Conservation (phyloP, 2,888 invertebrate species). For the Himalopsyche tibetana region DNA sequence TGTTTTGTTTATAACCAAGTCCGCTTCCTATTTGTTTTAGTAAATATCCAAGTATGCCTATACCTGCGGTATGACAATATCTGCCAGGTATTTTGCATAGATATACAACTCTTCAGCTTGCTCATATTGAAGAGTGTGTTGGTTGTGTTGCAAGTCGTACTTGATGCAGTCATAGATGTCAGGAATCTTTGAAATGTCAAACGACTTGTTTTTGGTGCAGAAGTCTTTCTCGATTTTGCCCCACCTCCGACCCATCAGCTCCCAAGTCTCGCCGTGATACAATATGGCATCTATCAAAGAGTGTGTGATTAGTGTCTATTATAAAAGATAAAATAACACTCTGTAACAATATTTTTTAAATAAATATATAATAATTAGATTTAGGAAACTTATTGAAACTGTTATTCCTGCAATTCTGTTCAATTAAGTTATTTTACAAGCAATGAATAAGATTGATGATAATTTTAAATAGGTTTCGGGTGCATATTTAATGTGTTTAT, state of each 20-base stretch:
- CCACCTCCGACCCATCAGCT: constrained; percentile 97
- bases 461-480: too few species aligned
- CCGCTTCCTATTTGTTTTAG: too few species aligned
- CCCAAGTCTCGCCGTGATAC: constrained; percentile 99
- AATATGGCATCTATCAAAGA: constrained; percentile 85
- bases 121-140: constrained; percentile 94
- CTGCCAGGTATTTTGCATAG: constrained; percentile 97
- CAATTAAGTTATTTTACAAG: too few species aligned
- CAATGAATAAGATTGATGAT: too few species aligned
- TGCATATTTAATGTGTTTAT: too few species aligned
- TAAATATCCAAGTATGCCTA: constrained; percentile 56
- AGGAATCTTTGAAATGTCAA: constrained; percentile 99
- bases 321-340: too few species aligned
- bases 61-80: constrained; percentile 98
- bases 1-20: too few species aligned
- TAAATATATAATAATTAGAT: too few species aligned
- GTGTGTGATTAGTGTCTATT: constrained; percentile 57
- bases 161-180: constrained; percentile 99
- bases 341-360: too few species aligned
- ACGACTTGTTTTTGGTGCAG: constrained; percentile 92
- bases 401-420: too few species aligned
- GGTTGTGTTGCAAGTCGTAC: constrained; percentile 98
- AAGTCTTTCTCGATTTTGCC: constrained; percentile 99
- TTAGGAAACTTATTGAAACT: too few species aligned
- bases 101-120: constrained; percentile 95